These are phyloP conservation scores for Hyposoter dolosus DNA, from an alignment of 2,888 invertebrate genomes.

Conservation along the genomic window DNA sequence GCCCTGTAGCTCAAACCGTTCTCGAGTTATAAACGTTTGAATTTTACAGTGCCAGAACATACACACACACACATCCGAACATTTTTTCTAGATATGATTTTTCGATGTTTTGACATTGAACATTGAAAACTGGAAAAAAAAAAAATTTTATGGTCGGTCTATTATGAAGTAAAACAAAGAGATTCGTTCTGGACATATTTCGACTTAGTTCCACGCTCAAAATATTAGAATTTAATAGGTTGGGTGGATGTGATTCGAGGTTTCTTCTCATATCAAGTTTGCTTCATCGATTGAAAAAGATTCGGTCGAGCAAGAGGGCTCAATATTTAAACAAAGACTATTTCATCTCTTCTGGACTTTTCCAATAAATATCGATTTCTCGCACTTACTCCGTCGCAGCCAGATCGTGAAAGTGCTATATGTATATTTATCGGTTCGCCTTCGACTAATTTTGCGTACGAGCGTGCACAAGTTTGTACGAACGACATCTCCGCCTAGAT, in stretches of 20 bases:
- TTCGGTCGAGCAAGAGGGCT: too few species aligned
- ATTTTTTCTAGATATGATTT: too few species aligned
- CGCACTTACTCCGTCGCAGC: neutral
- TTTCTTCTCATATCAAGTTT: neutral
- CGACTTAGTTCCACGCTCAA: neutral
- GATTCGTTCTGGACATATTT: neutral
- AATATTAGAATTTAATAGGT: neutral
- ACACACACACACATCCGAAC: too few species aligned
- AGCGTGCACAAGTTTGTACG: neutral
- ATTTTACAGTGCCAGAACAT: too few species aligned
- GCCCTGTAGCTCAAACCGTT: too few species aligned
- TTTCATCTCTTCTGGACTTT: constrained; percentile 18
- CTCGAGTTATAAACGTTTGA: too few species aligned
- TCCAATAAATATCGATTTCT: constrained; percentile 37
- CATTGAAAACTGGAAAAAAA: neutral
- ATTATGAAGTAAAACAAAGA: too few species aligned
- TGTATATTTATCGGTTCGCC: constrained; percentile 6
- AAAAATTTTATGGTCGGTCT: too few species aligned
- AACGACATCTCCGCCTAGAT: constrained; percentile 12
- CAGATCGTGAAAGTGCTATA: constrained; percentile 11
- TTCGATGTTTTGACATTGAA: too few species aligned
- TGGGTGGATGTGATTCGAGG: neutral
- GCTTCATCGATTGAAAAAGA: constrained; percentile 2
- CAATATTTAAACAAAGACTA: neutral
- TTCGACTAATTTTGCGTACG: constrained; percentile 49